phyloP scores from a whole-genome alignment of 2,888 invertebrate genomes.

The Diabrotica balteata region DNA sequence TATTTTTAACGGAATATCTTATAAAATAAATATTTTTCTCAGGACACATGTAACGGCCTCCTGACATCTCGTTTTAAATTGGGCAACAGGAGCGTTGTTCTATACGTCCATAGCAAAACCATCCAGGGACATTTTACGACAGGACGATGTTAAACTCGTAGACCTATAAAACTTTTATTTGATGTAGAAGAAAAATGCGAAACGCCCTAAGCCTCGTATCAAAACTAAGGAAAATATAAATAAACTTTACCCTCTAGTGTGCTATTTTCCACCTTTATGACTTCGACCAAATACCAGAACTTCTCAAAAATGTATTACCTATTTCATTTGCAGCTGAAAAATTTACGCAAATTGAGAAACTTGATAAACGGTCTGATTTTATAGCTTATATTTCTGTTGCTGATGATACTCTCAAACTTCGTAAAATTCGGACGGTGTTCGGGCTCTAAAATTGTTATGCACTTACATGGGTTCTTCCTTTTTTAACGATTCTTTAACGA shows the following conservation, averaged over 20 bases:
- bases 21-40: too few species aligned
- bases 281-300: conserved; percentile 15
- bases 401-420: background rate
- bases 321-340: conserved; percentile 28
- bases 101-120: conserved; percentile 14
- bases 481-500: background rate
- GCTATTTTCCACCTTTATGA: conserved; percentile 24
- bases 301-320: conserved; percentile 30
- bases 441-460: background rate
- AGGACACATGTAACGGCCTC: too few species aligned
- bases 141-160: conserved; percentile 24
- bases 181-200: conserved; percentile 31
- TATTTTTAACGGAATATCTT: too few species aligned
- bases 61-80: conserved; percentile 9
- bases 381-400: background rate
- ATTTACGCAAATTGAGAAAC: conserved; percentile 18
- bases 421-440: background rate
- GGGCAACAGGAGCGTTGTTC: conserved; percentile 8
- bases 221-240: conserved; percentile 33
- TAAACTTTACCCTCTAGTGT: conserved; percentile 30
- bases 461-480: background rate
- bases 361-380: conserved; percentile 15
- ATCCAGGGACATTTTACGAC: conserved; percentile 25
- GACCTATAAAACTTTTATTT: conserved; percentile 32
- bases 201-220: conserved; percentile 31